Conservation (phyloP, 2,797 vertebrate genomes). For the Furcifer pardalis region DNA sequence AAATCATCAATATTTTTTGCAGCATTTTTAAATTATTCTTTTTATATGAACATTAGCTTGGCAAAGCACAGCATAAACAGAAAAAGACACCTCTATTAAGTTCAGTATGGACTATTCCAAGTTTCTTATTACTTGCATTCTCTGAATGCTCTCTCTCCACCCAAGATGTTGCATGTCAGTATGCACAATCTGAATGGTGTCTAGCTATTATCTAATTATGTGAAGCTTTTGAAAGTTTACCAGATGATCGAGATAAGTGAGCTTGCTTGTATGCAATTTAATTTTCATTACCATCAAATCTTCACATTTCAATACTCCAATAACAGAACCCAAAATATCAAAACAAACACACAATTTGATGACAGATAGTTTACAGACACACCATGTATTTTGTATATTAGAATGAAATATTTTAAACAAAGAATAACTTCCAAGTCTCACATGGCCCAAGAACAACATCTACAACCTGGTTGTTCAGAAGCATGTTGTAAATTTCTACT, state of each 20-base stretch:
- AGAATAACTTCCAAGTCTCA: not conserved
- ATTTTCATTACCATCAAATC: conserved; percentile 2
- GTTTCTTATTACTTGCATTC: not conserved
- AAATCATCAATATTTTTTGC: conserved; percentile 8
- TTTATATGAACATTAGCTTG: conserved; percentile 38
- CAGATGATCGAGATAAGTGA: not conserved
- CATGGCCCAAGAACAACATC: not conserved
- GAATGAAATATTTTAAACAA: not conserved
- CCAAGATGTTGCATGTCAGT: not conserved
- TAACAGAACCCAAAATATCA: not conserved
- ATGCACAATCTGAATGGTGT: not conserved
- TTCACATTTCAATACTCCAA: not conserved
- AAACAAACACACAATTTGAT: no score
- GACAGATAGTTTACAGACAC: no score
- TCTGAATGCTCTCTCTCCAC: not conserved
- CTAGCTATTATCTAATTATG: not conserved
- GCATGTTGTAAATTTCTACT: not conserved
- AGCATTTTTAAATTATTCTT: conserved; percentile 27
- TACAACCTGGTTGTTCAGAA: not conserved
- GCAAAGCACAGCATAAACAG: conserved; percentile 1
- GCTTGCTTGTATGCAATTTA: not conserved
- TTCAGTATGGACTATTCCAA: not conserved
- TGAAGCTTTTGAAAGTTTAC: not conserved
- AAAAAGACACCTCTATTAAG: not conserved
- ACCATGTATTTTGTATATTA: not conserved